Evolutionary conservation across 2,113 vertebrate species (phyloP), one percentile per base, ranked within the genome.

Genomic region (Hystrix cristata): DNA sequence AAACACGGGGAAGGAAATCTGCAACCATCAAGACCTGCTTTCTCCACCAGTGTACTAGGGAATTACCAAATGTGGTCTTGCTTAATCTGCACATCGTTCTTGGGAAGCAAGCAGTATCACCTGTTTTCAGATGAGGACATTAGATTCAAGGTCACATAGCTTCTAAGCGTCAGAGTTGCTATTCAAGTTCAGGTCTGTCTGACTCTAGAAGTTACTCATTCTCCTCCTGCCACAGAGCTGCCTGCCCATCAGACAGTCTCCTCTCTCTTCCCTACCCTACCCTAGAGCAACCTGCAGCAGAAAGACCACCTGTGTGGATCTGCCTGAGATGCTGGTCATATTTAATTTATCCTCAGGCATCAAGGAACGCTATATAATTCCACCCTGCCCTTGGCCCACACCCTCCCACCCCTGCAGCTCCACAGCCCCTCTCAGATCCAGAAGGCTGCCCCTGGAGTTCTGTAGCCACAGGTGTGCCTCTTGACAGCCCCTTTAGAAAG

Each of bases 61-160:
- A 64, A 87, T 81, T 92, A 60, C 72, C 69, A 71, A n/a, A 53
- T 18, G 53, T 46, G 43, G 69, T 59, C 59, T 92, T 31, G 31
- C n/a, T 79, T 92, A 48, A 67, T 83, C 85, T 38, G 88, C 53
- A 25, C 29, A 48, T 19, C 67, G 21, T 34, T 46, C 90, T 84
- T 23, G 23, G 7, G 62, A 93, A 46, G 57, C 62, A 46, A 57
- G 87, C 80, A 48, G 60, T 23, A 12, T 59, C 62, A 11, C 15
- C 94, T 81, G 64, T 69, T 94, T 95, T 74, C 78, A n/a, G 48
- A 78, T 67, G 71, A 87, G 81, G 81, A 82, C 74, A 53, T 64
- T 88, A 96, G 51, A 74, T 12, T 67, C 86, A 95, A 89, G 62
- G 51, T 72, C 86, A 31, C 60, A 19, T 27, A 31, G 85, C 53